phyloP scores from a whole-genome alignment of 37 sponge, comb jelly and placozoan species.

The Theonella swinhoei region DNA sequence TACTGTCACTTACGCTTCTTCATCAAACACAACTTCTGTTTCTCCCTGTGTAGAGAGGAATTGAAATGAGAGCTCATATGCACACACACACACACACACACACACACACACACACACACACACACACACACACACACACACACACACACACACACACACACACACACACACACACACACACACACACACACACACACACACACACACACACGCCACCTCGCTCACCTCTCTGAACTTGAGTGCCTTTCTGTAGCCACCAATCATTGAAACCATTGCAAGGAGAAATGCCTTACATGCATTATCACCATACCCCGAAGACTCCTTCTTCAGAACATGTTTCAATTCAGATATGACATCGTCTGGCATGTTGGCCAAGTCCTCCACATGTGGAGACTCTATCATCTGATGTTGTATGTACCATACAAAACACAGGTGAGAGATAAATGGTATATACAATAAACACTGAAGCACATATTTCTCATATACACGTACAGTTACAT shows the following conservation, averaged over 20 bases:
- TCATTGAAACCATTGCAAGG: constrained; percentile 63
- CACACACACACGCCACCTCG: constrained; percentile 2
- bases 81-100: constrained; percentile 5
- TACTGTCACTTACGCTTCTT: constrained; percentile 58
- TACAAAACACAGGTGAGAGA: no score
- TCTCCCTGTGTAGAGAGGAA: constrained; percentile 47
- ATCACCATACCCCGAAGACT: constrained; percentile 68
- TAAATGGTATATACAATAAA: no score
- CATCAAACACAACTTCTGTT: constrained; percentile 69
- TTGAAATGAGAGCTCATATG: neutral
- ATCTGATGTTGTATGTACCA: no score
- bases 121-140: constrained; percentile 5
- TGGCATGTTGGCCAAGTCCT: constrained; percentile 42
- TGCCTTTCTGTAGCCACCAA: constrained; percentile 77
- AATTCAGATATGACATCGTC: constrained; percentile 40
- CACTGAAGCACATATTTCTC: no score
- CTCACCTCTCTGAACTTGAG: constrained; percentile 43
- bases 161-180: neutral
- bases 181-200: neutral
- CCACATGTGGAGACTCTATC: constrained; percentile 53
- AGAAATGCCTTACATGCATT: constrained; percentile 64
- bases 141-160: neutral
- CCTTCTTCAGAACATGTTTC: constrained; percentile 83
- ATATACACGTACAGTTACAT: no score
- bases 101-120: neutral